Conservation (phyloP, 2,888 invertebrate species). For the Phlogophora meticulosa region DNA sequence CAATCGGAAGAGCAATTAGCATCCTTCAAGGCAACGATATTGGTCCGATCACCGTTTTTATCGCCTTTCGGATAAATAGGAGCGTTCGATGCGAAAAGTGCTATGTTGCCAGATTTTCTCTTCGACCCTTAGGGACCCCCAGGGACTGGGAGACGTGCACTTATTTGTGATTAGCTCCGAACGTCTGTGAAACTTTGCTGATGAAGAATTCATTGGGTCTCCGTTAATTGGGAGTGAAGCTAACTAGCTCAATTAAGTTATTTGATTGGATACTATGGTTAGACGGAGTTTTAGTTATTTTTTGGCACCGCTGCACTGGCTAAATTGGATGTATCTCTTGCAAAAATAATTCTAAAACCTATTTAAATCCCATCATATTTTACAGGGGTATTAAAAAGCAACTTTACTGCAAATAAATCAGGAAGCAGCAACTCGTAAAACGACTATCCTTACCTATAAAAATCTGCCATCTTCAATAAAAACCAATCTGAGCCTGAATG, state of each 20-base stretch:
- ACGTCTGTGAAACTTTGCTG: conserved; percentile 36
- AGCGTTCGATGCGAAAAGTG: conserved; percentile 40
- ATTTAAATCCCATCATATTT: neutral
- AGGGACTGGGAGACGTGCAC: conserved; percentile 42
- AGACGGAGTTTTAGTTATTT: neutral
- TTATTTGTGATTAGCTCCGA: conserved; percentile 52
- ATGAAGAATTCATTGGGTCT: conserved; percentile 57
- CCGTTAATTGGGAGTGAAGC: conserved; percentile 40
- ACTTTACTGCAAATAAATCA: conserved; percentile 27
- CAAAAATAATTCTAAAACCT: neutral
- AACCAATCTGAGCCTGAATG: conserved; percentile 35
- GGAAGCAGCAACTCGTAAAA: conserved; percentile 14
- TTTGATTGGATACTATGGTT: conserved; percentile 20
- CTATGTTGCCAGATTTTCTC: conserved; percentile 41
- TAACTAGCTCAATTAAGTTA: conserved; percentile 28
- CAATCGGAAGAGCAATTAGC: conserved; percentile 51
- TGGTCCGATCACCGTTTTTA: conserved; percentile 46
- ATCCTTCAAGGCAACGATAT: conserved; percentile 39
- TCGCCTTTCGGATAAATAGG: conserved; percentile 35
- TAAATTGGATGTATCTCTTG: neutral
- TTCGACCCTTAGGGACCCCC: conserved; percentile 16
- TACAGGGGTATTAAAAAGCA: neutral
- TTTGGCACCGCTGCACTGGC: neutral
- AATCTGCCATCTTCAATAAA: conserved; percentile 48
- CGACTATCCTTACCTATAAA: conserved; percentile 24